phyloP scores from a whole-genome alignment of 2,797 vertebrate genomes.

The Choloepus didactylus region DNA sequence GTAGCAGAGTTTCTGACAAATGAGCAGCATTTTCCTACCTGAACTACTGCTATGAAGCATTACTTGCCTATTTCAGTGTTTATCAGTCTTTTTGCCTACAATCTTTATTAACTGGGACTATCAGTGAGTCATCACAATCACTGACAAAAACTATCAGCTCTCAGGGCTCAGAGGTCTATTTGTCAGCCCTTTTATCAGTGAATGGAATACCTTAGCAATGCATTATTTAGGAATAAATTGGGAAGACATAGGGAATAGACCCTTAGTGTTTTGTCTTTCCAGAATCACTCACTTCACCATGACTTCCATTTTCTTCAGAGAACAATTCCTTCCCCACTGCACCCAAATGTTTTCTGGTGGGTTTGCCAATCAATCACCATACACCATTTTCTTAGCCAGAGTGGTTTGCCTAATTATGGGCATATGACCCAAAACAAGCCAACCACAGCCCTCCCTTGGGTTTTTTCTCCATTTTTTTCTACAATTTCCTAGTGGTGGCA shows the following conservation, averaged over 20 bases:
- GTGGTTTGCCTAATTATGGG: background rate
- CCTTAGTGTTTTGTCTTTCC: background rate
- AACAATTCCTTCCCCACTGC: background rate
- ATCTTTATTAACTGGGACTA: conserved; percentile 73
- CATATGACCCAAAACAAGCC: background rate
- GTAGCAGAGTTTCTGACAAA: conserved; percentile 46
- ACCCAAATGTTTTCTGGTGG: background rate
- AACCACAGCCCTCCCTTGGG: background rate
- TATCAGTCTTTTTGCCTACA: conserved; percentile 68
- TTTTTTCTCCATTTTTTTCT: background rate
- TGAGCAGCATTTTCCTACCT: background rate
- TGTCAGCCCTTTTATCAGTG: conserved; percentile 7
- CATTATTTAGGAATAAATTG: background rate
- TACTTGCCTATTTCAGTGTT: conserved; percentile 61
- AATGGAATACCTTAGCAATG: background rate
- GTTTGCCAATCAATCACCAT: background rate
- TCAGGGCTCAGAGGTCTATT: conserved; percentile 37
- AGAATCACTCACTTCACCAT: background rate
- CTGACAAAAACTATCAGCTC: conserved; percentile 56
- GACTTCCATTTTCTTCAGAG: too few relatives aligned
- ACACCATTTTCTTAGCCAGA: rapidly evolving
- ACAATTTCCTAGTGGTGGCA: background rate
- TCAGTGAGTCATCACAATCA: background rate
- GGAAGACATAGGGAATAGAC: background rate
- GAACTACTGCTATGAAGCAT: background rate